Conservation (phyloP, 1,140 invertebrate genomes). For the Battus philenor region DNA sequence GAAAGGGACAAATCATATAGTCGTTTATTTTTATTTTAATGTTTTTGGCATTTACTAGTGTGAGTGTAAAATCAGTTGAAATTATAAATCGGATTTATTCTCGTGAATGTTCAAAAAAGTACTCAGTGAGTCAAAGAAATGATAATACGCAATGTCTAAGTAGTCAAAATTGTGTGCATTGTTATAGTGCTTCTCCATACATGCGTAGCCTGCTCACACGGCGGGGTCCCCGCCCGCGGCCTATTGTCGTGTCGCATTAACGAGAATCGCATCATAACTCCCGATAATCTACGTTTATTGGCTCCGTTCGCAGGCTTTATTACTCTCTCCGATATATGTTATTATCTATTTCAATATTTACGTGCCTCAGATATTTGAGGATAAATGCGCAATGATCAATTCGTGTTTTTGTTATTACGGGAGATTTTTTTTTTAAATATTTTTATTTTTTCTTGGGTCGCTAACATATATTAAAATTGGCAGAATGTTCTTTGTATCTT, state of each 20-base stretch:
- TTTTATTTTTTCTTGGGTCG: background rate
- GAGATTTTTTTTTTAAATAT: background rate
- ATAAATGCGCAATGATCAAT: conserved; percentile 4
- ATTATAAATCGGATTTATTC: no score
- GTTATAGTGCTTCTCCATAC: conserved; percentile 19
- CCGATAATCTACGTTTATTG: conserved; percentile 75
- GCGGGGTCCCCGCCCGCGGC: conserved; percentile 38
- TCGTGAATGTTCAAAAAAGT: no score
- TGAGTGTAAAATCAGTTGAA: no score
- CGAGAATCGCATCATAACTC: conserved; percentile 72
- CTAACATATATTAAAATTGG: no score
- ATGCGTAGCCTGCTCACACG: conserved; percentile 2
- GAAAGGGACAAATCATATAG: no score
- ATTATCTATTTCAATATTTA: conserved; percentile 19
- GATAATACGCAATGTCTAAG: no score
- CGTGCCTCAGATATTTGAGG: conserved; percentile 5
- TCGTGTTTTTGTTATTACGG: background rate
- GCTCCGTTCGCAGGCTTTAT: conserved; percentile 59
- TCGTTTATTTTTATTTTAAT: no score
- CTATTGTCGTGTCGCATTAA: conserved; percentile 70
- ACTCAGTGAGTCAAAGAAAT: no score
- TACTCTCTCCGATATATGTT: conserved; percentile 47
- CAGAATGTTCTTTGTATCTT: no score
- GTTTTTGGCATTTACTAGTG: no score
- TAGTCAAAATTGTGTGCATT: no score